Evolutionary conservation across 1,140 invertebrate species (phyloP).

Genomic region (Anastrepha ludens): DNA sequence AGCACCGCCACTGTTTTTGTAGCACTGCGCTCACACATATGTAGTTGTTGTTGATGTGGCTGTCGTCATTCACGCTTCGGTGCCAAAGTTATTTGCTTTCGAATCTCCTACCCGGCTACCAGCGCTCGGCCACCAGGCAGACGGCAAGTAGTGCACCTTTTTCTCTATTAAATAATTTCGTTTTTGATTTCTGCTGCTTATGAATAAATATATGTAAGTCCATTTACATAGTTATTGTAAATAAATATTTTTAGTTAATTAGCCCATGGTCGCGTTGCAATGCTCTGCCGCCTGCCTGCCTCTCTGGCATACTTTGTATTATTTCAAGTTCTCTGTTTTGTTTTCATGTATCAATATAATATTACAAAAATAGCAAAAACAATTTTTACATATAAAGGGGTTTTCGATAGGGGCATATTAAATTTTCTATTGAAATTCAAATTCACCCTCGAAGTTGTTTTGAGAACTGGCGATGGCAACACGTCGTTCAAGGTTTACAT

Average conservation of each 20-base stretch:
- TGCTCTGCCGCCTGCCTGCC: neutral
- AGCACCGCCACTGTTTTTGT: neutral
- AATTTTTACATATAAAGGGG: too few relatives aligned
- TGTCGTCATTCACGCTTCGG: conserved; percentile 34
- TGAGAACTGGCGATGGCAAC: too few relatives aligned
- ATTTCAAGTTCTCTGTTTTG: too few relatives aligned
- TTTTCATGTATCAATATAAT: too few relatives aligned
- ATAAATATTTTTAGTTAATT: neutral
- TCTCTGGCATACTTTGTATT: too few relatives aligned
- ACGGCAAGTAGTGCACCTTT: neutral
- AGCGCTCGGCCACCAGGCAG: neutral
- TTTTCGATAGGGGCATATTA: too few relatives aligned
- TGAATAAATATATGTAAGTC: neutral
- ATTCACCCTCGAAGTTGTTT: too few relatives aligned
- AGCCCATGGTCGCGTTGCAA: conserved; percentile 11
- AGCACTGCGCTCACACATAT: neutral
- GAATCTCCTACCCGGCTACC: neutral
- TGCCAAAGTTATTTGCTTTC: conserved; percentile 40
- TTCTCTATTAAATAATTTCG: neutral
- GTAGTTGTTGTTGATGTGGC: neutral
- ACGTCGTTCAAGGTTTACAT: too few relatives aligned
- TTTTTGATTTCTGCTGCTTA: conserved; percentile 18
- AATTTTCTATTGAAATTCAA: too few relatives aligned
- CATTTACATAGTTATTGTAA: neutral
- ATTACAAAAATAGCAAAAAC: too few relatives aligned